Evolutionary conservation across 1,140 invertebrate genomes (phyloP), one percentile per base, ranked within the genome.

Genomic region (Drosophila tsacasi): DNA sequence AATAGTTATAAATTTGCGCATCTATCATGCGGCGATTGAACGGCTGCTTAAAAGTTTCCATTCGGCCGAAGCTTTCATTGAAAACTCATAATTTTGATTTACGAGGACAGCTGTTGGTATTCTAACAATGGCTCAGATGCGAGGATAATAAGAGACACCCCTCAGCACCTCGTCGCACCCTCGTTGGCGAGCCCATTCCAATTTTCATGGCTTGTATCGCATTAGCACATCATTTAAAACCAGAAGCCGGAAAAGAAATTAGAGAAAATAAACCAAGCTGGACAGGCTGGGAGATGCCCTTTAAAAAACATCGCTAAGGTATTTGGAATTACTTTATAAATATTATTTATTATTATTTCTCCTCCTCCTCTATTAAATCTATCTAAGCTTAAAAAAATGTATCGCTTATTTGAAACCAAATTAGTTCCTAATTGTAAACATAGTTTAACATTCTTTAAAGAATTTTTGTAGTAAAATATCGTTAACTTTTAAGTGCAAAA

Each of bases 41-140:
- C 21, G 68, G 44, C 67, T 50, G 69, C n/a, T 58, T 57, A 74
- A 79, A 73, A 79, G 68, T 73, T 65, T 57, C 67, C 52, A 68
- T 76, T 83, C 55, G 44, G 69, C 0, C 76, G 52, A 37, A 60
- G 69, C 63, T 68, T 82, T 80, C 81, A 89, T 90, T 90, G 78
- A 74, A 89, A 90, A 90, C 50, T 81, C 79, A 90, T 85, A 68
- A 76, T 61, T 74, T 74, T 90, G 85, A 90, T 90, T 90, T 90
- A 90, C 79, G 71, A 58, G 54, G 62, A 44, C 85, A 84, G 81
- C 74, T 90, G 81, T 81, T 89, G 72, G 47, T 57, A 83, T 86
- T 77, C 64, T 59, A 69, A 76, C 71, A 80, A 69, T 61, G 54
- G 47, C n/a, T 60, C 30, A 40, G 15, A 65, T 39, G 23, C 21